Evolutionary conservation across 2,113 vertebrate species (phyloP).

Genomic region (Zosterops hypoxanthus): DNA sequence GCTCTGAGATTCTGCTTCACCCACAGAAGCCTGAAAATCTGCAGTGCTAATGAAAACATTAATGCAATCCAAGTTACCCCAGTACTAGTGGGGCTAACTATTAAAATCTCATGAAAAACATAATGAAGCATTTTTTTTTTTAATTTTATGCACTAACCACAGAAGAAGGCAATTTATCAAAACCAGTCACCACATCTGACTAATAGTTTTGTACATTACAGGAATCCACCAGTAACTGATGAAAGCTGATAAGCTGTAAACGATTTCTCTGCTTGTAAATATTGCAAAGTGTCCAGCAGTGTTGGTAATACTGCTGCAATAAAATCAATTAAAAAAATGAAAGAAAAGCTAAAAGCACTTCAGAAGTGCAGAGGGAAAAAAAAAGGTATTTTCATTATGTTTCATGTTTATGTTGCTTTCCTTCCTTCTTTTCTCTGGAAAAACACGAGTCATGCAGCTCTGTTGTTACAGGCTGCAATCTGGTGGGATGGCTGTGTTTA

Average conservation of each 20-base stretch:
- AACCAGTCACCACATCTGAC: conserved; percentile 25
- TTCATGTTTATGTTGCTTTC: neutral
- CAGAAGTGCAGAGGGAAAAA: neutral
- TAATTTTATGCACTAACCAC: conserved; percentile 29
- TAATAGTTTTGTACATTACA: conserved; percentile 50
- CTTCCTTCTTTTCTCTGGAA: neutral
- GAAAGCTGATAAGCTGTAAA: conserved; percentile 46
- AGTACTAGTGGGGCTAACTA: neutral
- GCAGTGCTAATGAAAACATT: conserved; percentile 9
- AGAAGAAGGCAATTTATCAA: conserved; percentile 54
- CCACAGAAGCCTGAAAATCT: conserved; percentile 15
- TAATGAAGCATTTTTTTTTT: conserved; percentile 24
- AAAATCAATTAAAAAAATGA: neutral
- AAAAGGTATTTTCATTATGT: neutral
- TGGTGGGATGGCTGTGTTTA: conserved; percentile 2
- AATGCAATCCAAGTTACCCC: neutral
- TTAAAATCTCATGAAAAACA: conserved; percentile 59
- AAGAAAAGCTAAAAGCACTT: neutral
- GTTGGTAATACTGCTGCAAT: conserved; percentile 7
- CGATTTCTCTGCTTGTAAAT: conserved; percentile 26
- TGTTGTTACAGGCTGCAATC: conserved; percentile 8
- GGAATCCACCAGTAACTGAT: conserved; percentile 21
- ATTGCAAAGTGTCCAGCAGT: conserved; percentile 11
- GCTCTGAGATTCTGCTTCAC: neutral
- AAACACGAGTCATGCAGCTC: neutral